A percentile compares a stretch with the other conserved stretches of the same genome.
These are phyloP conservation scores for Tragopan temminckii DNA, from an alignment of 2,797 vertebrate species.

Conservation along the genomic window DNA sequence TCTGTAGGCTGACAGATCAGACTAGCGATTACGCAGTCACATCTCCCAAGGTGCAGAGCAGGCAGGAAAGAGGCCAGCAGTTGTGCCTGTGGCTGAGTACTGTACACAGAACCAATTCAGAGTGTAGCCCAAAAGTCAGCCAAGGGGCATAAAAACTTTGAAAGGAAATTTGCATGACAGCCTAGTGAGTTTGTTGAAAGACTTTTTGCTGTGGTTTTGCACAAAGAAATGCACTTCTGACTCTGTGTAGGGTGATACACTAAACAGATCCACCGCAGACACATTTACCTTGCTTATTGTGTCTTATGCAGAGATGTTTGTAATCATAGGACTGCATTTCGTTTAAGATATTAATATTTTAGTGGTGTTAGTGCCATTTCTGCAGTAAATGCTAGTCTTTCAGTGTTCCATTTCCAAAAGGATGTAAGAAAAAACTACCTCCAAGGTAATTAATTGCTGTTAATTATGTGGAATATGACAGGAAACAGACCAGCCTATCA, in stretches of 20 bases:
- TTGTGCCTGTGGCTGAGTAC: not conserved
- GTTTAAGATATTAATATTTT: not conserved
- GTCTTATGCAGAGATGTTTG: not conserved
- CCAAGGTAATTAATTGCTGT: not conserved
- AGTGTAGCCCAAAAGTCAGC: not conserved
- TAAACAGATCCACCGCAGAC: not conserved
- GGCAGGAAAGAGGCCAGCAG: not conserved
- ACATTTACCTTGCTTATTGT: not conserved
- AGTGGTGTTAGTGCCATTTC: not conserved
- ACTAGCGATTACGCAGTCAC: rapidly evolving
- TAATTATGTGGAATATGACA: not conserved
- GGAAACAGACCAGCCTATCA: not conserved
- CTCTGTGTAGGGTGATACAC: not conserved
- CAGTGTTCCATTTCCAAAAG: not conserved
- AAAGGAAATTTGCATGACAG: not conserved
- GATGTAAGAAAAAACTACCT: not conserved
- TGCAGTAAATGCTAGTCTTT: not conserved
- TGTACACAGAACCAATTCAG: not conserved
- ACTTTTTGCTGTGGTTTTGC: not conserved
- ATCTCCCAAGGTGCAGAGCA: not conserved
- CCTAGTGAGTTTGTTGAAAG: not conserved
- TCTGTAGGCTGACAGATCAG: rapidly evolving
- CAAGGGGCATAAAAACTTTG: not conserved
- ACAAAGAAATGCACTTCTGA: not conserved
- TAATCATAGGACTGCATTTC: not conserved